Evolutionary conservation across 2,888 invertebrate genomes (phyloP).

Genomic region (Drosophila bunnanda): DNA sequence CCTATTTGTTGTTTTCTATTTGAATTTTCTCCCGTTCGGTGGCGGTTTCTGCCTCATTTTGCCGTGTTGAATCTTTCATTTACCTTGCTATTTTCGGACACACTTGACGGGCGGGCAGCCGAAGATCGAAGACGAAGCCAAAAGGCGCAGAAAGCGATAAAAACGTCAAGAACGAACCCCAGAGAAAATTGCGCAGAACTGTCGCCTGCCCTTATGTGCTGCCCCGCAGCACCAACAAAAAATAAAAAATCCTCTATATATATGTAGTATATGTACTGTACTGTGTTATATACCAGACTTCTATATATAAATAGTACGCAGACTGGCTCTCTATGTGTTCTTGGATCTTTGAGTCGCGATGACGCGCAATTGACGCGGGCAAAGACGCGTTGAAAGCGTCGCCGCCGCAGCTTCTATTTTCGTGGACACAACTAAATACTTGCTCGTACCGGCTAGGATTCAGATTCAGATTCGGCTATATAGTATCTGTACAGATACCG

Average conservation of each 20-base stretch:
- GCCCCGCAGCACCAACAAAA: conserved; percentile 28
- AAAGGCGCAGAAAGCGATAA: conserved; percentile 62
- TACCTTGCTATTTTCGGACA: conserved; percentile 77
- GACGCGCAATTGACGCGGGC: conserved; percentile 80
- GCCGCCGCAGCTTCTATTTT: conserved; percentile 63
- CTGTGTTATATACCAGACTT: conserved; percentile 47
- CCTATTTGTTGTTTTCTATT: conserved; percentile 30
- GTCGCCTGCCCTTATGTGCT: conserved; percentile 78
- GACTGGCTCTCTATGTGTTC: conserved; percentile 37
- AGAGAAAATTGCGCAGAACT: conserved; percentile 72
- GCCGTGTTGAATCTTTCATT: conserved; percentile 61
- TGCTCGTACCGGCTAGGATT: conserved; percentile 34
- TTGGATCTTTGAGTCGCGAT: conserved; percentile 60
- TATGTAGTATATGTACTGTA: conserved; percentile 13
- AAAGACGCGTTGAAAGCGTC: conserved; percentile 78
- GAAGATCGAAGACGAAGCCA: conserved; percentile 63
- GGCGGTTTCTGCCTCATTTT: conserved; percentile 37
- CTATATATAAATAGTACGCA: conserved; percentile 36
- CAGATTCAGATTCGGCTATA: conserved; percentile 31
- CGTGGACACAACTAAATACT: conserved; percentile 48
- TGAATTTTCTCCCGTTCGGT: conserved; percentile 47
- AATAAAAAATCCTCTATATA: too few species aligned
- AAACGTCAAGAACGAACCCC: conserved; percentile 52
- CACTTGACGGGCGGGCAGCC: conserved; percentile 70
- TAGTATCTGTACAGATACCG: conserved; percentile 32